Conservation (phyloP, 2,113 vertebrate species). For the Propithecus coquereli region DNA sequence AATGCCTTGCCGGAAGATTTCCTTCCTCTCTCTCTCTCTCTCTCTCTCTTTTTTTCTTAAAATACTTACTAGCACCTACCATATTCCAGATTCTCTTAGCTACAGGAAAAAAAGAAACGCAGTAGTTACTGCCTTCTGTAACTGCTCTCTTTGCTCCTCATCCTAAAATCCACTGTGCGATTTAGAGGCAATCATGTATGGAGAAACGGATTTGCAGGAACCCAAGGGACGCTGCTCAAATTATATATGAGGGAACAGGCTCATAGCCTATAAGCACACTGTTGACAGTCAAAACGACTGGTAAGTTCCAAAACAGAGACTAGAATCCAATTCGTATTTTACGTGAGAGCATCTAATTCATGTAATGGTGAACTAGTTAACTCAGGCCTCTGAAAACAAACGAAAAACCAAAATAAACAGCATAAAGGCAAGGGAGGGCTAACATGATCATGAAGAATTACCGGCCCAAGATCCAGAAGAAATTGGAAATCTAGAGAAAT, state of each 20-base stretch:
- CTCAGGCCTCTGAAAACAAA: neutral
- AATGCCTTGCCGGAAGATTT: neutral
- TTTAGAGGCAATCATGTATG: neutral
- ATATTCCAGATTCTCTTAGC: neutral
- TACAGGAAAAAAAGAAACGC: neutral
- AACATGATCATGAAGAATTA: neutral
- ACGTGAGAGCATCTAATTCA: neutral
- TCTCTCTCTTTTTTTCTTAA: neutral
- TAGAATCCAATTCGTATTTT: neutral
- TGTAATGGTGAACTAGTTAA: neutral
- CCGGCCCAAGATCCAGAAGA: neutral
- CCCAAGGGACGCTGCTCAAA: neutral
- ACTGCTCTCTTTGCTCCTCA: neutral
- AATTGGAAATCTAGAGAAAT: neutral
- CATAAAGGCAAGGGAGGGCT: neutral
- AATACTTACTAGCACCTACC: neutral
- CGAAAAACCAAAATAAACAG: neutral
- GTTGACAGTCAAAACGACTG: neutral
- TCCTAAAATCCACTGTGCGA: neutral
- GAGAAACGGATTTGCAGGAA: neutral
- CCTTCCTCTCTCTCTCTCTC: neutral
- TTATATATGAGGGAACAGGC: neutral
- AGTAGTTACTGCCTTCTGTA: neutral
- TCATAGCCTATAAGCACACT: rapidly evolving
- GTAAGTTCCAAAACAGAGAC: neutral